Percentiles rank a stretch among this genome's conserved stretches.
phyloP scores from a whole-genome alignment of 1,140 invertebrate genomes.

The Neodiprion virginianus region DNA sequence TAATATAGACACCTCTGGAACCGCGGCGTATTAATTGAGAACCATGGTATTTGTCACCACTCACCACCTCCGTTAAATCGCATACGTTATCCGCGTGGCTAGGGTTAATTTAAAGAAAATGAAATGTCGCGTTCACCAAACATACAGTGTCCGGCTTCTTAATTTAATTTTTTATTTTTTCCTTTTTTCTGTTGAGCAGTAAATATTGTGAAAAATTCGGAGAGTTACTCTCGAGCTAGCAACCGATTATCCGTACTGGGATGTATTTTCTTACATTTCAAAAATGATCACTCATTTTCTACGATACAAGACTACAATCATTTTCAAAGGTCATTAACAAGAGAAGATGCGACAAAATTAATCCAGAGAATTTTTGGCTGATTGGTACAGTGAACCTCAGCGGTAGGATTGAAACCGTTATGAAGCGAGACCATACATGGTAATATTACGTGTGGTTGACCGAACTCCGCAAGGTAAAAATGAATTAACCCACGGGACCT shows the following conservation, averaged over 20 bases:
- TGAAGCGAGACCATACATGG: neutral
- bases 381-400: neutral
- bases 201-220: too few species aligned
- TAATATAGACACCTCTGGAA: neutral
- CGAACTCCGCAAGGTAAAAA: neutral
- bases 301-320: too few species aligned
- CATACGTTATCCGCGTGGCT: neutral
- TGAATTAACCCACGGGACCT: neutral
- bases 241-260: too few species aligned
- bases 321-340: neutral
- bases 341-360: neutral
- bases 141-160: too few species aligned
- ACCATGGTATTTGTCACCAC: neutral
- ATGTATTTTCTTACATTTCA: too few species aligned
- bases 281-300: too few species aligned
- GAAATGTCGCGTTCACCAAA: too few species aligned
- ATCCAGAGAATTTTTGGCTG: neutral
- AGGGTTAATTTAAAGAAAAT: neutral
- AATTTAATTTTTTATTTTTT: too few species aligned
- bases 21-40: neutral
- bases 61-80: neutral
- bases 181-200: too few species aligned
- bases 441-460: too few species aligned
- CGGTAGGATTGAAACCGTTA: neutral
- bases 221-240: too few species aligned